Evolutionary conservation across 1,140 invertebrate species (phyloP), one percentile per base, ranked within the genome.

Genomic region (Temnothorax curvispinosus): DNA sequence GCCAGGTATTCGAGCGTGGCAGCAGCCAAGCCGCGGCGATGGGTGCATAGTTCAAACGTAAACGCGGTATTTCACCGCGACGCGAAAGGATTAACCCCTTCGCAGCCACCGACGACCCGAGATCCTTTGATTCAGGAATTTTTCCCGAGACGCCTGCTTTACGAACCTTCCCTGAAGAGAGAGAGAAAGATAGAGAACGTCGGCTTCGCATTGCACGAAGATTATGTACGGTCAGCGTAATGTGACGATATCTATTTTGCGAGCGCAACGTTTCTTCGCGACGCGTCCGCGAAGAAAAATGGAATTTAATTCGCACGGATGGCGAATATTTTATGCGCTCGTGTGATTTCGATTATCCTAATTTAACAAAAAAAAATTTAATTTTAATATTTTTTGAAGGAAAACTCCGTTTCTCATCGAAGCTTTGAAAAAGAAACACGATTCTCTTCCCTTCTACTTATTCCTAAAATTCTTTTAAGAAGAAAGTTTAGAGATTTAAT

Each of bases 101-200:
- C 52, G 52, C 64, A 15, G 64, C 65, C 78, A 58, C 78, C 52
- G 78, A 56, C 64, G 64, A 69, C 65, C 78, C 78, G 65, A 81
- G 78, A 81, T 81, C 78, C 65, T 81, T 81, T 81, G 78, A 81
- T 81, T 81, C 64, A 81, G 52, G 11, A 81, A 81, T 81, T 81
- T 81, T 81, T 81, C 38, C 21, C 15, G 64, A 71, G 50, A 35
- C 65, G 50, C 7, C 35, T 71, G 64, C 64, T 80, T 81, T 44
- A 71, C 38, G 38, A 44, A 67, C 8, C 64, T 81, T 47, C 9
- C 35, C 52, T 35, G 18, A 13, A 27, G n/a, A 18, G 5, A 38
- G 32, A 35, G 27, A 35, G 27, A 35, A 8, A 47, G 11, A 67
- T 38, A 76, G 11, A 1, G 9, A 38, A 56, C 64, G 75, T 64